Base-by-base conservation (phyloP, 1,140 invertebrate species). In the Bursaphelenchus mucronatus region DNA sequence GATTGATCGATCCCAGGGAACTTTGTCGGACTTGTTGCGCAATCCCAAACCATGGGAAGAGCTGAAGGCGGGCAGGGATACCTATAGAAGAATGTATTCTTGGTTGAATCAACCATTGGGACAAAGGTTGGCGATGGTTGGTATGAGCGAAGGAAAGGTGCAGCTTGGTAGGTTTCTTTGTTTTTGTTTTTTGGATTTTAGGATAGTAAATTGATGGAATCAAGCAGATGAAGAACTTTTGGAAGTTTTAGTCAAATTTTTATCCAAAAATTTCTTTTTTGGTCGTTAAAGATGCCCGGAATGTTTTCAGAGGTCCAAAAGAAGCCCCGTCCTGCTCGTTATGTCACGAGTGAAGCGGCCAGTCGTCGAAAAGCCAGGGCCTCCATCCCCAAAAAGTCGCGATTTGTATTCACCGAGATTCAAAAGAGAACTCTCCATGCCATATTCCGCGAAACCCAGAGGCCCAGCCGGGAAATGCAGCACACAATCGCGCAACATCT, bases 391-490 rank as follows among this genome's bases (percentile, higher is more conserved):
- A 98, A 98, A 88, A 97, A 97, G 85, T 94, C 95, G 67, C 90
- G 95, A 83, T 88, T 98, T 84, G 95, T 99, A 85, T 99, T 98
- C 87, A 98, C 95, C 82, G 95, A 99, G 87, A 90, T 98, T 80
- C 95, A 99, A 86, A 88, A 95, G 82, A 90, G 94, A 87, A 98
- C 95, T 84, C 88, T 99, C 3, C 57, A 73, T 45, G 70, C 59
- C 15, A 85, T 86, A 67, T 86, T 85, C 56, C 87, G 97, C 90
- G 95, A 98, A 87, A 98, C 95, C 58, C 97, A 97, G 84, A 87
- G 95, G 83, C 95, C 95, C 69, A 96, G 92, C 70, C 97, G 97
- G 84, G 95, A 98, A 85, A 98, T 98, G 95, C 95, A 98, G 85
- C 92, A 96, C 74, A 97, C 94, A 69, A 98, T 98, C 84, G 94